Base-by-base conservation (phyloP, 2,113 vertebrate species). In the Lucifuga dentata region DNA sequence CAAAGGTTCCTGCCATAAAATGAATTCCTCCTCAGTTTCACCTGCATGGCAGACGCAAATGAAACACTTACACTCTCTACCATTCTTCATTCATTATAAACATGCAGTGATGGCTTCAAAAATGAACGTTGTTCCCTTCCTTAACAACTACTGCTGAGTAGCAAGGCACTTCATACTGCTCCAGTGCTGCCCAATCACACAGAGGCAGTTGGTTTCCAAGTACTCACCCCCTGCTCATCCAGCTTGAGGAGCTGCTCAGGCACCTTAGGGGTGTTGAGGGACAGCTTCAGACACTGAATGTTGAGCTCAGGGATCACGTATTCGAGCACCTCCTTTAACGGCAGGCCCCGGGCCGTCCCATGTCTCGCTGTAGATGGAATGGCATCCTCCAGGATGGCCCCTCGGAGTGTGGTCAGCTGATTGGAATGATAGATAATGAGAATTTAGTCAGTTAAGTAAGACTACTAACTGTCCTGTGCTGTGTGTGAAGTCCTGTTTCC, bases 331-430 rank as follows among this genome's bases (percentile, higher is more conserved):
- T 99, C 98, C 77, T 97, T 98, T 48, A 98, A 94, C 0, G 98
- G 98, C 13, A 99, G 93, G 1, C 97, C 98, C 0, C 98, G 94
- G 7, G 97, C 94, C 0, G 94, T 98, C 62, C 98, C 98, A 1
- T 98, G 97, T 53, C 95, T 91, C 0, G 96, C 95, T 0, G 96
- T 98, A 62, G 97, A 98, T 26, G 98, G 96, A 23, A 99, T 93
- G 2, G 97, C 96, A 17, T 98, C 97, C 84, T 99, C 98, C 68
- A 98, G 86, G 81, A 99, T 96, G n/a, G 97, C 95, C 67, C 98
- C 98, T 57, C 98, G 92, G 33, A 99, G 93, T 0, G 97, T 98
- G 9, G 95, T 97, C 46, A 99, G 93, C 98, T 99, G 77, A 7
- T 33, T 46, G 16, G 35, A 67, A n/a, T 65, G 19, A 68, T n/a